A percentile compares a stretch with the other conserved stretches of the same genome.
These are phyloP conservation scores for Pocillopora damicornis DNA, from an alignment of 64 coral and sea anemone species.

Conservation along the genomic window DNA sequence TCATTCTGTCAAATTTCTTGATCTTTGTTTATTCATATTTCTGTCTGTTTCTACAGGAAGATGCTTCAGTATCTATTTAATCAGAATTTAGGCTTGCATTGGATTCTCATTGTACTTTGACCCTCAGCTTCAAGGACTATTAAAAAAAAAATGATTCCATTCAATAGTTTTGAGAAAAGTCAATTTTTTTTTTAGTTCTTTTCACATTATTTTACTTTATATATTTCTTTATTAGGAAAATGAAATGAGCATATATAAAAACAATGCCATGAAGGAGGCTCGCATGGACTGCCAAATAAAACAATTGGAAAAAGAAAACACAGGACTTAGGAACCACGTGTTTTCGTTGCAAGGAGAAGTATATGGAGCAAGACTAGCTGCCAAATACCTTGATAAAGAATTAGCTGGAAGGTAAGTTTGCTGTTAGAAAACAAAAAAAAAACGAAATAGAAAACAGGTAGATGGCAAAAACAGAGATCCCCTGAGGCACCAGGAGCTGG, in stretches of 20 bases:
- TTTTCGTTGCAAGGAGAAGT: conserved; percentile 98
- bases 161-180: neutral
- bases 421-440: no score
- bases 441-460: no score
- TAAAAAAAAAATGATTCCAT: no score
- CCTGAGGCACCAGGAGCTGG: no score
- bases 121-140: no score
- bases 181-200: neutral
- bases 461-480: no score
- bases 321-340: conserved; percentile 83
- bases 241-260: conserved; percentile 88
- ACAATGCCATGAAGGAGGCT: conserved; percentile 88
- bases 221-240: conserved; percentile 62
- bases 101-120: no score
- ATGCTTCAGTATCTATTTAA: no score
- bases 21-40: no score
- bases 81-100: no score
- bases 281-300: conserved; percentile 78
- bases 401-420: conserved; percentile 86
- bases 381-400: conserved; percentile 99
- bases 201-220: neutral
- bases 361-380: conserved; percentile 96
- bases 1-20: no score
- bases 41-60: no score
- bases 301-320: conserved; percentile 98